phyloP scores from a whole-genome alignment of 2,888 invertebrate species.

The Baccha elongata region DNA sequence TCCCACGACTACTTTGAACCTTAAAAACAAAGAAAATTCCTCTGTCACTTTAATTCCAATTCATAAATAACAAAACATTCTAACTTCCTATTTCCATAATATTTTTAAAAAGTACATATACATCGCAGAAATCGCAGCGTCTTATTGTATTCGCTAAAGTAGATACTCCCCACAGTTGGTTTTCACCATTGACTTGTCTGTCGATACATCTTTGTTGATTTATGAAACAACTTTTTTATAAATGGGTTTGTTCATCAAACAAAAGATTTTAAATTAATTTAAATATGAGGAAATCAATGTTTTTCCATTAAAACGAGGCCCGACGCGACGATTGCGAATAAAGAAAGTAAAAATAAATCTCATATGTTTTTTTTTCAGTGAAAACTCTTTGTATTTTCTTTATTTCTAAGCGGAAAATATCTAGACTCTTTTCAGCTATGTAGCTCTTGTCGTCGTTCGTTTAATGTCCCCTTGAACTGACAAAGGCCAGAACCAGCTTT shows the following conservation, averaged over 20 bases:
- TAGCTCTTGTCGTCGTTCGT: slow-evolving; percentile 23
- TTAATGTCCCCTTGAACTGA: slow-evolving; percentile 54
- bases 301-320: slow-evolving; percentile 8
- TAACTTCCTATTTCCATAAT: no score
- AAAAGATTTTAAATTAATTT: background rate
- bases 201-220: background rate
- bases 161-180: background rate
- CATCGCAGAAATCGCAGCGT: no score
- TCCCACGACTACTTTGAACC: background rate
- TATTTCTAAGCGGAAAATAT: slow-evolving; percentile 16
- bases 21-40: slow-evolving; percentile 57
- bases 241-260: background rate
- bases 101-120: no score
- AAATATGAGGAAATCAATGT: slow-evolving; percentile 16
- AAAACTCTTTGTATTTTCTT: slow-evolving; percentile 4
- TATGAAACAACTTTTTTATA: background rate
- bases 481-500: slow-evolving; percentile 28
- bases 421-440: background rate
- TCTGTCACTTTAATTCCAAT: slow-evolving; percentile 50
- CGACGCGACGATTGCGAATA: no score
- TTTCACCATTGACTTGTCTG: background rate
- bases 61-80: slow-evolving; percentile 43
- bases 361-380: background rate
- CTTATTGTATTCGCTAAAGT: no score
- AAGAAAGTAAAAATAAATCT: slow-evolving; percentile 14